Evolutionary conservation across 2,113 vertebrate genomes (phyloP), one percentile per base, ranked within the genome.

Genomic region (Rhizomys pruinosus): DNA sequence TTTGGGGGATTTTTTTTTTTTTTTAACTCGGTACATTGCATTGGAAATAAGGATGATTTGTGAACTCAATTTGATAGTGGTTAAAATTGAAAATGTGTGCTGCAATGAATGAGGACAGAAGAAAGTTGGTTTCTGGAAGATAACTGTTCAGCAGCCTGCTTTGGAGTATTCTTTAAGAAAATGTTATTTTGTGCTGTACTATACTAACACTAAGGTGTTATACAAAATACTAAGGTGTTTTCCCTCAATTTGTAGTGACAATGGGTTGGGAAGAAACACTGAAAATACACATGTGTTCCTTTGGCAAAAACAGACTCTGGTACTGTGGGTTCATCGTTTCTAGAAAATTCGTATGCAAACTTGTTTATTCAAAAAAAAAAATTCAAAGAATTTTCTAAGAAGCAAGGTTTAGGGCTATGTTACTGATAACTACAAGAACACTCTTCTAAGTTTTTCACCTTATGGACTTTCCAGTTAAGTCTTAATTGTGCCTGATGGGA

Each of bases 41-140:
- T 92, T 94, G 93, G n/a, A 91, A 94, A 91, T 7, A 82, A 72
- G 44, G 55, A 85, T 69, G 64, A 63, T 64, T 76, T 81, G 17
- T 88, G 78, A 88, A 87, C 66, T 81, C 76, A 96, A 32, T 94
- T 57, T 37, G 69, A 13, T 76, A 66, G 86, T 82, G 76, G 92
- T 94, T 93, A 76, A 90, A 73, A 90, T 80, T 19, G 85, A 68
- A 92, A 88, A 91, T 79, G 57, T 95, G 90, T 91, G 47, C n/a
- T n/a, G n/a, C n/a, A n/a, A 80, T 4, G 37, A 91, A 66, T 47
- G 59, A 93, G 78, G 57, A 61, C 84, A 79, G 76, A 95, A 91
- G 84, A 94, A 96, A 97, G 96, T 97, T n/a, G 91, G 34, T 86
- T 87, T 68, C 44, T 93, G 85, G 76, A 63, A 86, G n/a, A 42